A percentile compares a stretch with the other conserved stretches of the same genome.
These are phyloP conservation scores for Helogale parvula DNA, from an alignment of 2,113 vertebrate species.

Conservation along the genomic window DNA sequence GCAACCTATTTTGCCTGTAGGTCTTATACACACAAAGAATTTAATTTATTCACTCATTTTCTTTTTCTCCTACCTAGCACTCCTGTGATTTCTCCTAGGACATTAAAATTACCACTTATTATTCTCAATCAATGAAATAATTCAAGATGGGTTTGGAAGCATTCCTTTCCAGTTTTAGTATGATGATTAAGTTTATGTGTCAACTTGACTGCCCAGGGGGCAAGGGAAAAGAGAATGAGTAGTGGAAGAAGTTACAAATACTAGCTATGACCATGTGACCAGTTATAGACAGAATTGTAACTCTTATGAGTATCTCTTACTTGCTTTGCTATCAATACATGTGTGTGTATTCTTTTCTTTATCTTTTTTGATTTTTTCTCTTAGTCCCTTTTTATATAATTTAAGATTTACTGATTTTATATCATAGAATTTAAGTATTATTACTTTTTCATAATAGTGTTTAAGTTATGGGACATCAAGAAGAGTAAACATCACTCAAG, in stretches of 20 bases:
- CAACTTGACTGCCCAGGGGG: neutral
- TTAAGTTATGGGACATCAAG: neutral
- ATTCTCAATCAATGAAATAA: neutral
- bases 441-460: conserved; percentile 9
- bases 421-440: neutral
- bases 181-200: neutral
- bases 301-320: neutral
- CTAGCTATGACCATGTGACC: neutral
- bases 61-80: neutral
- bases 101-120: neutral
- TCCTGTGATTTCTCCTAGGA: neutral
- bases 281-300: neutral
- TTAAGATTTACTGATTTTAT: neutral
- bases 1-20: neutral
- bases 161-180: neutral
- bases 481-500: neutral
- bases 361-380: neutral
- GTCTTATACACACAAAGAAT: neutral
- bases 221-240: neutral
- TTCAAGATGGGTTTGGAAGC: neutral
- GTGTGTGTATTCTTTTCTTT: neutral
- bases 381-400: neutral
- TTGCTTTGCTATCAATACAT: neutral
- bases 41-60: neutral
- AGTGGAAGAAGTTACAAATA: neutral